A percentile compares a stretch with the other conserved stretches of the same genome.
phyloP scores from a whole-genome alignment of 1,140 invertebrate genomes.

The Hycleus cichorii region DNA sequence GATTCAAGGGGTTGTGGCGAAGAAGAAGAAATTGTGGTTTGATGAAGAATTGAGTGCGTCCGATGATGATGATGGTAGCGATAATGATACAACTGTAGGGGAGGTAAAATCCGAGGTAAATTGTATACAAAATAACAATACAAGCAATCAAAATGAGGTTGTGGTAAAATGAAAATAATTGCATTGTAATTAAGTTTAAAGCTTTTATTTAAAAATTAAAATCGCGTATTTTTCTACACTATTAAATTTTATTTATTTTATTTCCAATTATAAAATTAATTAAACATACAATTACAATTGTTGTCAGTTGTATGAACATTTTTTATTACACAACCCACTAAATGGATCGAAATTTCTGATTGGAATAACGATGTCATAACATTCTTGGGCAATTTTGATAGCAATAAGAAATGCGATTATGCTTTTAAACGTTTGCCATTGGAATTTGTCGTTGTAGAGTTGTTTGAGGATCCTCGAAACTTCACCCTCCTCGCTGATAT shows the following conservation, averaged over 20 bases:
- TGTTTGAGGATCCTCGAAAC: no score
- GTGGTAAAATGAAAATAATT: neutral
- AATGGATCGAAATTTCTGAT: slow-evolving; percentile 24
- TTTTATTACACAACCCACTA: neutral
- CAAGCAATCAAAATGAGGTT: slow-evolving; percentile 4
- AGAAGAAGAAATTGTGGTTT: slow-evolving; percentile 46
- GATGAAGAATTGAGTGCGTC: slow-evolving; percentile 20
- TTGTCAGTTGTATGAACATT: no score
- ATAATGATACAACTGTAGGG: neutral
- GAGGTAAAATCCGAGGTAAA: neutral
- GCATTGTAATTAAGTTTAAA: neutral
- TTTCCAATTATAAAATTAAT: no score
- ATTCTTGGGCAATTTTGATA: slow-evolving; percentile 21
- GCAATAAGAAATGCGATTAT: slow-evolving; percentile 19
- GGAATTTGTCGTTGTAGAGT: slow-evolving; percentile 15
- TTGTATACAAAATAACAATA: neutral
- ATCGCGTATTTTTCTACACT: neutral
- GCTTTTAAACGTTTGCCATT: slow-evolving; percentile 19
- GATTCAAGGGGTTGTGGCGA: slow-evolving; percentile 32
- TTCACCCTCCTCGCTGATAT: no score
- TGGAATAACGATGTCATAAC: slow-evolving; percentile 19
- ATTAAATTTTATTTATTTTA: neutral
- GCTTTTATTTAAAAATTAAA: neutral
- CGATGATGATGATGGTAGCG: neutral
- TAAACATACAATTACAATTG: no score